Evolutionary conservation across 2,113 vertebrate genomes (phyloP).

Genomic region (Sebastes schlegelii): DNA sequence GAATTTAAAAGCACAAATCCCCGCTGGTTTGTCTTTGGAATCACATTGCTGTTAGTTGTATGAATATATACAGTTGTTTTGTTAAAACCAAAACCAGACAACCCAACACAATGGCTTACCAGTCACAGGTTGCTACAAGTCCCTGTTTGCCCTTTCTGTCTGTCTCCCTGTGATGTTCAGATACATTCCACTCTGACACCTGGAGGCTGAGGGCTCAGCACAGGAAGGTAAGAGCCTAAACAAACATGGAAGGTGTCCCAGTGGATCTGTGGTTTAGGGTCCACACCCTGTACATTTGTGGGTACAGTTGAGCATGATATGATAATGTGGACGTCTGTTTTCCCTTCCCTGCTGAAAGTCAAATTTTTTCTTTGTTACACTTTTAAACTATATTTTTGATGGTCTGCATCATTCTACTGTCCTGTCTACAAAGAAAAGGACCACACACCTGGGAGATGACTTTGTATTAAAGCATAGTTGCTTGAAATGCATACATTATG

Average conservation of each 20-base stretch:
- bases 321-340: not conserved
- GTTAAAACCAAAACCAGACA: slow-evolving; percentile 21
- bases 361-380: not conserved
- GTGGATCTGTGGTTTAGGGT: slow-evolving; percentile 24
- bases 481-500: not conserved
- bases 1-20: not conserved
- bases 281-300: slow-evolving; percentile 33
- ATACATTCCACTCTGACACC: slow-evolving; percentile 77
- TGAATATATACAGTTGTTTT: slow-evolving; percentile 1
- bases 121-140: slow-evolving; percentile 70
- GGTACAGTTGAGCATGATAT: not conserved
- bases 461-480: not conserved
- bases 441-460: not conserved
- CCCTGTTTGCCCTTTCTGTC: slow-evolving; percentile 38
- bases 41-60: not conserved
- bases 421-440: not conserved
- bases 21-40: slow-evolving; percentile 6
- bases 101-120: slow-evolving; percentile 3
- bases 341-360: not conserved
- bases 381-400: too few species aligned
- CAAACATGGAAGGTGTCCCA: slow-evolving; percentile 57
- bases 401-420: not conserved
- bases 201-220: slow-evolving; percentile 72
- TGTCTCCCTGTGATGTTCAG: slow-evolving; percentile 48
- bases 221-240: slow-evolving; percentile 66